Conservation (phyloP, 64 coral and sea anemone genomes). For the Stylophora pistillata region DNA sequence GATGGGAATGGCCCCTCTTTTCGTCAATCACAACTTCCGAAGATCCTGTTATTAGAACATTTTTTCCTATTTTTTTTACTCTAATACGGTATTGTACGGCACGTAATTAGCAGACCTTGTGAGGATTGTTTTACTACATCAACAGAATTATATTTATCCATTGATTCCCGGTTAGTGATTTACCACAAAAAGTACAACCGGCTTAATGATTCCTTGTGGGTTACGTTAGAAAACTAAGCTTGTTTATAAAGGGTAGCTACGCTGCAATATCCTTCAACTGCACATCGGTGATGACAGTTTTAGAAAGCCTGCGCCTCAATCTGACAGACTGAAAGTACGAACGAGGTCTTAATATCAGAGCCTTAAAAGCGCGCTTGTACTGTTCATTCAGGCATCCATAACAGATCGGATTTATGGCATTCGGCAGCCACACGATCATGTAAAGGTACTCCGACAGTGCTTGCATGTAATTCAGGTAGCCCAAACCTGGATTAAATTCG, state of each 20-base stretch:
- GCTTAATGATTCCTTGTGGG: too few relatives aligned
- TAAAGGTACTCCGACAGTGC: constrained; percentile 57
- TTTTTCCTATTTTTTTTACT: too few relatives aligned
- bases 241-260: not conserved
- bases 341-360: constrained; percentile 25
- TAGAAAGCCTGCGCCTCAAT: not conserved
- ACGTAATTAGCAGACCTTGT: too few relatives aligned
- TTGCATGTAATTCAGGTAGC: not conserved
- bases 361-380: constrained; percentile 66
- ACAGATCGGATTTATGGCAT: constrained; percentile 74
- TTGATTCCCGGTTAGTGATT: too few relatives aligned
- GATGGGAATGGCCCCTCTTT: too few relatives aligned
- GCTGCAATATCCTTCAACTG: not conserved
- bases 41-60: too few relatives aligned
- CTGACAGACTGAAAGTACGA: constrained; percentile 3
- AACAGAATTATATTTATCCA: too few relatives aligned
- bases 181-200: too few relatives aligned
- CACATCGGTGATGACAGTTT: not conserved
- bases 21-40: too few relatives aligned
- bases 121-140: too few relatives aligned
- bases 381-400: constrained; percentile 81
- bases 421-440: constrained; percentile 81
- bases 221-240: too few relatives aligned
- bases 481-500: not conserved
- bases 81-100: too few relatives aligned